phyloP scores from a whole-genome alignment of 2,888 invertebrate genomes.

The Seladonia tumulorum region DNA sequence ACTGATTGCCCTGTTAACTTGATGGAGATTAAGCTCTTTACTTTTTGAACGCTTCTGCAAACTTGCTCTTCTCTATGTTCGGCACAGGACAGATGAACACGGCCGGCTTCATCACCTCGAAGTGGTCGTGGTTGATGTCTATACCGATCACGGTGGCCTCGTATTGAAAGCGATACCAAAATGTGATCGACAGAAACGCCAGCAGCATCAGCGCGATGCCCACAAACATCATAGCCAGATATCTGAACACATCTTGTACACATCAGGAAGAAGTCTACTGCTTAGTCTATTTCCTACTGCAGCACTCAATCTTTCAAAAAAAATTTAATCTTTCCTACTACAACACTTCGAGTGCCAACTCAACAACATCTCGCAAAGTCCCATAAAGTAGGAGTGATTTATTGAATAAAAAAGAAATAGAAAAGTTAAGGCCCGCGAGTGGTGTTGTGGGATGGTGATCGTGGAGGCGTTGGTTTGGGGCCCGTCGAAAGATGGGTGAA shows the following conservation, averaged over 20 bases:
- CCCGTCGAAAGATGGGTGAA: no score
- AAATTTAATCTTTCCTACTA: no score
- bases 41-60: constrained; percentile 40
- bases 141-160: constrained; percentile 68
- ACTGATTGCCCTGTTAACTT: neutral
- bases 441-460: no score
- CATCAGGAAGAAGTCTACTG: neutral
- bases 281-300: no score
- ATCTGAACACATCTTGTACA: neutral
- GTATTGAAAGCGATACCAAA: constrained; percentile 74
- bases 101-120: constrained; percentile 89
- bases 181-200: constrained; percentile 65
- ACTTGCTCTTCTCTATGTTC: constrained; percentile 76
- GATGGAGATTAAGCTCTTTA: neutral
- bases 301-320: no score
- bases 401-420: neutral
- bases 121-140: constrained; percentile 65
- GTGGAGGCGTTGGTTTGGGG: no score
- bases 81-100: constrained; percentile 88
- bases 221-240: constrained; percentile 65
- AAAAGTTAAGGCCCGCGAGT: no score
- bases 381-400: neutral
- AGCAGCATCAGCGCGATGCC: constrained; percentile 65
- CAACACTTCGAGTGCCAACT: neutral
- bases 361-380: neutral